A percentile compares a stretch with the other conserved stretches of the same genome.
Evolutionary conservation across 2,113 vertebrate species (phyloP).

Genomic region (Misgurnus anguillicaudatus): DNA sequence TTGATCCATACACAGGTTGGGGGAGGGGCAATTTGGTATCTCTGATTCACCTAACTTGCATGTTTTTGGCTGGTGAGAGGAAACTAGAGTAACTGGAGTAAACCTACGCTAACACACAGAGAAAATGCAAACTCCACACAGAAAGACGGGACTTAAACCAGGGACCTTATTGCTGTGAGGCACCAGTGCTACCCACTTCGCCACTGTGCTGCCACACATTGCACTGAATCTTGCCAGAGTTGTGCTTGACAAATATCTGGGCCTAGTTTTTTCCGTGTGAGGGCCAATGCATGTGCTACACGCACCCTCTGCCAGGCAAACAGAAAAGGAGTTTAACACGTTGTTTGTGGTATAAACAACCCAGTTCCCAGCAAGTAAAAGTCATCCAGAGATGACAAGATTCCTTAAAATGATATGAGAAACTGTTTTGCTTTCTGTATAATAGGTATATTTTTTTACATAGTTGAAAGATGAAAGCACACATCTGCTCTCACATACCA

Average conservation of each 20-base stretch:
- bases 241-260: slow-evolving; percentile 79
- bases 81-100: no score
- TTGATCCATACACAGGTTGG: no score
- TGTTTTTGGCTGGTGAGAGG: no score
- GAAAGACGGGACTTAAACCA: no score
- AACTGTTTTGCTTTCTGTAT: background rate
- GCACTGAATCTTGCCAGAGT: slow-evolving; percentile 78
- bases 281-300: slow-evolving; percentile 83
- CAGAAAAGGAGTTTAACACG: slow-evolving; percentile 81
- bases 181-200: no score
- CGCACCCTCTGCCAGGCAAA: slow-evolving; percentile 89
- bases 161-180: no score
- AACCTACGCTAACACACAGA: no score
- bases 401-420: slow-evolving; percentile 68
- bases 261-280: slow-evolving; percentile 80
- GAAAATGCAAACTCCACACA: no score
- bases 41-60: no score
- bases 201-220: no score
- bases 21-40: no score
- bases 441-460: background rate
- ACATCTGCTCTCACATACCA: slow-evolving; percentile 65
- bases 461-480: background rate
- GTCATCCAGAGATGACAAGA: slow-evolving; percentile 87
- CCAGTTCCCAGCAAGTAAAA: slow-evolving; percentile 88
- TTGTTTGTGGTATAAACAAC: slow-evolving; percentile 86